phyloP scores from a whole-genome alignment of 53 echinoderm and acorn worm genomes.

The Hippasteria phrygiana region DNA sequence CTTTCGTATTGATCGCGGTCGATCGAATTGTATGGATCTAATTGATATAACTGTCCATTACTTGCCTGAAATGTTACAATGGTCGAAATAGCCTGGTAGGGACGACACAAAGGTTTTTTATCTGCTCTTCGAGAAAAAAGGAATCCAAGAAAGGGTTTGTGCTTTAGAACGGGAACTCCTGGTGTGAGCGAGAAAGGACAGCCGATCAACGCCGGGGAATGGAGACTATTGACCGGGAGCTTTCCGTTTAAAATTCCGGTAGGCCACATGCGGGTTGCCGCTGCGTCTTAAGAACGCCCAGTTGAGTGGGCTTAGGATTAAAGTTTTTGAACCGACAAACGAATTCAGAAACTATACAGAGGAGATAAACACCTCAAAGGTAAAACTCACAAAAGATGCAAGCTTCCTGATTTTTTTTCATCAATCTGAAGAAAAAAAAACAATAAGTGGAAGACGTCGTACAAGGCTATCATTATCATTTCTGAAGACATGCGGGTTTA shows the following conservation, averaged over 20 bases:
- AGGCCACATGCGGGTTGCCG: neutral
- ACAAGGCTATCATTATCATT: neutral
- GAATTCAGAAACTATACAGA: neutral
- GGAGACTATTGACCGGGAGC: conserved; percentile 27
- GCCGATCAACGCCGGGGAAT: conserved; percentile 15
- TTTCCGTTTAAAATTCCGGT: neutral
- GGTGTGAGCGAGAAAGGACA: conserved; percentile 12
- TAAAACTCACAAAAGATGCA: neutral
- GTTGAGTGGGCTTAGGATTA: neutral
- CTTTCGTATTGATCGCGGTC: conserved; percentile 11
- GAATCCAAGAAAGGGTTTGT: neutral
- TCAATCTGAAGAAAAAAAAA: neutral
- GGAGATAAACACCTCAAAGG: neutral
- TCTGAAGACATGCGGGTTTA: too few species aligned
- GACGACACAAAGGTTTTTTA: neutral
- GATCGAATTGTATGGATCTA: conserved; percentile 37
- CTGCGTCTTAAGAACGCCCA: neutral
- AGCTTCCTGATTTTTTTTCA: neutral
- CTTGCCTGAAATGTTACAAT: conserved; percentile 7
- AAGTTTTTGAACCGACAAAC: neutral
- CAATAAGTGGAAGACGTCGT: too few species aligned
- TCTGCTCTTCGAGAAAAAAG: neutral
- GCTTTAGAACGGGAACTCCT: conserved; percentile 19
- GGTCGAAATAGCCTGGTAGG: neutral
- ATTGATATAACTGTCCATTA: conserved; percentile 28